Percentiles rank a stretch among this genome's conserved stretches.
Evolutionary conservation across 2,888 invertebrate genomes (phyloP).

Genomic region (Nasonovia ribisnigri): DNA sequence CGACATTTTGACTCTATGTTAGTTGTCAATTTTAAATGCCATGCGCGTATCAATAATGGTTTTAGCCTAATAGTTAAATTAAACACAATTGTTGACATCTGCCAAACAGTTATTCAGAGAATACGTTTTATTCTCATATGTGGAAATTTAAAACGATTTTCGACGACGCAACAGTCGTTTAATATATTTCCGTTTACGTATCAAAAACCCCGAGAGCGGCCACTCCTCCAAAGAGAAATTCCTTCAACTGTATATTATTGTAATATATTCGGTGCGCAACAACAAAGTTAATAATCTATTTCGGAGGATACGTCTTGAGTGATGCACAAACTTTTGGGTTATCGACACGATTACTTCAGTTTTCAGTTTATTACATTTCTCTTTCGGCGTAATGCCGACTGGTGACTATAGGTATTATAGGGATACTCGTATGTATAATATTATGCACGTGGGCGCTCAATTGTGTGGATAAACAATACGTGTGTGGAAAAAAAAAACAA

Average conservation of each 20-base stretch:
- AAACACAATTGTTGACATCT: not conserved
- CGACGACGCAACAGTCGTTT: not conserved
- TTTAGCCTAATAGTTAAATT: not conserved
- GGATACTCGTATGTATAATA: not conserved
- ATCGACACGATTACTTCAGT: not conserved
- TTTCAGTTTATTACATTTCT: slow-evolving; percentile 5
- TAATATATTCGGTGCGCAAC: not conserved
- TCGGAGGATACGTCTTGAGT: not conserved
- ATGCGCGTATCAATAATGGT: not conserved
- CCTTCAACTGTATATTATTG: not conserved
- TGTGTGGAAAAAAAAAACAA: not conserved
- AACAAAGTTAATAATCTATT: slow-evolving; percentile 20
- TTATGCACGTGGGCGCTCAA: not conserved
- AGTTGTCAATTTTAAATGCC: not conserved
- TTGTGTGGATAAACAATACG: not conserved
- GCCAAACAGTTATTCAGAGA: not conserved
- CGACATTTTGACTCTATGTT: not conserved
- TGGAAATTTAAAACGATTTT: not conserved
- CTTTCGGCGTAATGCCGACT: not conserved
- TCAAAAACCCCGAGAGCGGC: not conserved
- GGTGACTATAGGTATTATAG: not conserved
- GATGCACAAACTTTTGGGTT: not conserved
- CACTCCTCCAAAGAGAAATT: not conserved
- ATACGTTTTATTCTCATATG: not conserved
- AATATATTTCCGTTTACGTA: not conserved